phyloP scores from a whole-genome alignment of 2,113 vertebrate genomes.

The Microtus montanus region DNA sequence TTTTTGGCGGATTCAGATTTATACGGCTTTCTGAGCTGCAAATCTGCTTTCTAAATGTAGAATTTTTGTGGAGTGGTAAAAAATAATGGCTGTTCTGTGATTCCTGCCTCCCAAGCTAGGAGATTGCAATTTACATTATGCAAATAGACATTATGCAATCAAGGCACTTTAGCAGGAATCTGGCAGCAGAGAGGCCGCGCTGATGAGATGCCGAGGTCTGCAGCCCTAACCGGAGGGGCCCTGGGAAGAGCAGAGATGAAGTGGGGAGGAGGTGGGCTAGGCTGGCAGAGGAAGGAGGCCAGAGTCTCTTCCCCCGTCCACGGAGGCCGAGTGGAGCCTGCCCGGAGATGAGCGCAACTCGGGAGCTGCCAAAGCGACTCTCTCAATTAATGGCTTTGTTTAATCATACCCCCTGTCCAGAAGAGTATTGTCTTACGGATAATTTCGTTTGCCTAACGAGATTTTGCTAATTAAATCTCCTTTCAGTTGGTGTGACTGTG shows the following conservation, averaged over 20 bases:
- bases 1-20: slow-evolving; percentile 75
- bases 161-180: slow-evolving; percentile 83
- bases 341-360: slow-evolving; percentile 59
- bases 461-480: slow-evolving; percentile 99
- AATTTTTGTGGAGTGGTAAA: slow-evolving; percentile 79
- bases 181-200: slow-evolving; percentile 72
- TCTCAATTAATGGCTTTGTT: slow-evolving; percentile 88
- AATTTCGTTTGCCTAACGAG: slow-evolving; percentile 99
- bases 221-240: slow-evolving; percentile 62
- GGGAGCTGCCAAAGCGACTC: slow-evolving; percentile 82
- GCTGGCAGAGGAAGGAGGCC: not conserved
- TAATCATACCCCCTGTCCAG: slow-evolving; percentile 92
- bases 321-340: slow-evolving; percentile 68
- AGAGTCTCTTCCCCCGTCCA: slow-evolving; percentile 46
- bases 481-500: slow-evolving; percentile 91
- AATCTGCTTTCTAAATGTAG: slow-evolving; percentile 83
- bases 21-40: slow-evolving; percentile 76
- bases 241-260: not conserved
- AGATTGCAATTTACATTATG: slow-evolving; percentile 87
- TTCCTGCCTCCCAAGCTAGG: slow-evolving; percentile 79
- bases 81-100: slow-evolving; percentile 74
- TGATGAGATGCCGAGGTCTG: slow-evolving; percentile 84
- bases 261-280: not conserved
- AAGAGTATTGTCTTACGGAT: slow-evolving; percentile 97
- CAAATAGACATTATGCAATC: slow-evolving; percentile 86